phyloP scores from a whole-genome alignment of 2,888 invertebrate genomes.

The Empis stercorea region DNA sequence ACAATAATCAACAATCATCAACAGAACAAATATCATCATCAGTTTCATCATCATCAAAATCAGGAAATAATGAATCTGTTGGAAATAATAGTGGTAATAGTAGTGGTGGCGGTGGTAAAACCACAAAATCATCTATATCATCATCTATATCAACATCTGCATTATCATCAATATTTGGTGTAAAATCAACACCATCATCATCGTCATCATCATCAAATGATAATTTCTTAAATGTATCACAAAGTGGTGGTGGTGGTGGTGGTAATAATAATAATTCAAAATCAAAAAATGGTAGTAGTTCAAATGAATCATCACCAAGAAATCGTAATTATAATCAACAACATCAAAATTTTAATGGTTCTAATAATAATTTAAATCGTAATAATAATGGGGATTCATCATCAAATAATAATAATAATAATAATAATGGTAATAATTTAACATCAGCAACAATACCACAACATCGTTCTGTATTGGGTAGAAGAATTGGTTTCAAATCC shows the following conservation, averaged over 20 bases:
- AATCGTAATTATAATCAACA: background rate
- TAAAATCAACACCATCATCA: background rate
- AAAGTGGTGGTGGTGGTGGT: background rate
- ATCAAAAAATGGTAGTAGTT: background rate
- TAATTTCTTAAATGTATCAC: background rate
- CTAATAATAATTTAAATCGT: slow-evolving; percentile 2
- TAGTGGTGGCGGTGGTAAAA: background rate
- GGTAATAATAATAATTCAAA: background rate
- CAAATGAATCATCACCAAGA: background rate
- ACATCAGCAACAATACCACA: slow-evolving; percentile 8
- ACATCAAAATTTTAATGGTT: slow-evolving; percentile 6
- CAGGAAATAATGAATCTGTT: background rate
- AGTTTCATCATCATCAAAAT: background rate
- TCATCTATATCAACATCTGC: slow-evolving; percentile 2
- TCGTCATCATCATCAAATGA: background rate
- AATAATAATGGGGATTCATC: slow-evolving; percentile 1
- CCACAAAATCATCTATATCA: background rate
- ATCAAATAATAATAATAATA: background rate
- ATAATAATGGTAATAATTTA: background rate
- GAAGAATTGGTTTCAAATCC: slow-evolving; percentile 12
- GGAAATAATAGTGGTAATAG: background rate
- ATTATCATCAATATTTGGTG: slow-evolving; percentile 1
- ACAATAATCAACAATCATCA: background rate
- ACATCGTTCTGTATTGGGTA: slow-evolving; percentile 10
- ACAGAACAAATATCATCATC: too few relatives aligned